Evolutionary conservation across 37 sponge, comb jelly and placozoan genomes (phyloP).

Genomic region (Agelas oroides): DNA sequence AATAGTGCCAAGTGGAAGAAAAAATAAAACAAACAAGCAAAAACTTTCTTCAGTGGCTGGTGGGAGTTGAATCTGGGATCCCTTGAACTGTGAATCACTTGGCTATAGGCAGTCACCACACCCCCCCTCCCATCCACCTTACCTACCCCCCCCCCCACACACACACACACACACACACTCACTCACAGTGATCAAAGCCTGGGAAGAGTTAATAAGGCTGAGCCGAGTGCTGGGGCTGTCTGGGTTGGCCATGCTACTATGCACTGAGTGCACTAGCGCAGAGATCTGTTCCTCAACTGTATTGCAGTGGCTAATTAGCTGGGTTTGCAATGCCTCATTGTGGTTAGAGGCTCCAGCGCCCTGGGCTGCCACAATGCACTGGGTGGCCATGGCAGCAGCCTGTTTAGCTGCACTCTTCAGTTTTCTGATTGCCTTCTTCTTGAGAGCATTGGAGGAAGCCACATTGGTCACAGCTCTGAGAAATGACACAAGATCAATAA

Average conservation of each 20-base stretch:
- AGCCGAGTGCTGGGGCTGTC: conserved; percentile 89
- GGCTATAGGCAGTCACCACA: too few relatives aligned
- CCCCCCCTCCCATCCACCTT: too few relatives aligned
- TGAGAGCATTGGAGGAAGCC: conserved; percentile 80
- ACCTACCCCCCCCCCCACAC: too few relatives aligned
- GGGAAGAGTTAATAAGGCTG: conserved; percentile 92
- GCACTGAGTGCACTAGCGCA: conserved; percentile 82
- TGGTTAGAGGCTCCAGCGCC: conserved; percentile 92
- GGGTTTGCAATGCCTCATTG: conserved; percentile 82
- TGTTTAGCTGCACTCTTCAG: conserved; percentile 94
- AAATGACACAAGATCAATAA: background rate
- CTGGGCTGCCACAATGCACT: conserved; percentile 96
- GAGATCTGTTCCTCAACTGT: conserved; percentile 91
- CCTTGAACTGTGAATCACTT: too few relatives aligned
- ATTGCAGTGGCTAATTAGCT: conserved; percentile 89
- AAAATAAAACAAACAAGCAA: too few relatives aligned
- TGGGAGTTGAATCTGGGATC: too few relatives aligned
- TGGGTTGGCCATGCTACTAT: conserved; percentile 72
- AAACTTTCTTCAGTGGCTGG: too few relatives aligned
- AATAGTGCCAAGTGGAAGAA: too few relatives aligned
- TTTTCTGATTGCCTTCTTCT: conserved; percentile 87
- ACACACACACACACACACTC: background rate
- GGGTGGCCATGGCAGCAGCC: conserved; percentile 89
- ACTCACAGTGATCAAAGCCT: conserved; percentile 85
- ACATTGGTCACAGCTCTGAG: conserved; percentile 68